These are phyloP conservation scores for Scalopus aquaticus DNA, from an alignment of 2,113 vertebrate species.

Conservation along the genomic window DNA sequence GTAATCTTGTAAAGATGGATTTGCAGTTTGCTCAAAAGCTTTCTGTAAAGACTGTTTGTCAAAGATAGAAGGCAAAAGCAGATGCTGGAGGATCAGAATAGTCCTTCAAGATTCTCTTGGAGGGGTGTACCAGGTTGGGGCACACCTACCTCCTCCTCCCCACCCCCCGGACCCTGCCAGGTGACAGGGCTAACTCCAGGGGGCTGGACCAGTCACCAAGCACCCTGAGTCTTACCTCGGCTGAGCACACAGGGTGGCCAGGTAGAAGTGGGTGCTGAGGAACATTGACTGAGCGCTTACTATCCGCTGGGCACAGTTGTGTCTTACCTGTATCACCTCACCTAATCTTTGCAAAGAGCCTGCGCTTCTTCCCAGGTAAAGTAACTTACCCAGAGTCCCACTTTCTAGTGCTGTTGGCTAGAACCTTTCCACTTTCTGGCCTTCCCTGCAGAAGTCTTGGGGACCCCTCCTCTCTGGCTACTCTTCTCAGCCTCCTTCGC, in stretches of 20 bases:
- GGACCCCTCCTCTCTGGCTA: not conserved
- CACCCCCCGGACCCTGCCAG: not conserved
- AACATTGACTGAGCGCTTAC: not conserved
- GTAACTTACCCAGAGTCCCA: not conserved
- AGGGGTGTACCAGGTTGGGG: not conserved
- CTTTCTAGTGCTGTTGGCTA: not conserved
- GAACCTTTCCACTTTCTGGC: not conserved
- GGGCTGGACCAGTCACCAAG: not conserved
- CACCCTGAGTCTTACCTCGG: not conserved
- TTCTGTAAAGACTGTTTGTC: slow-evolving; percentile 54
- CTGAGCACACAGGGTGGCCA: rapidly evolving
- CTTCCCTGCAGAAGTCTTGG: not conserved
- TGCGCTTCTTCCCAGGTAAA: not conserved
- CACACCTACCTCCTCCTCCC: not conserved
- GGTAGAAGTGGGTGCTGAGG: not conserved
- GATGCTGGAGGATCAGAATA: not conserved
- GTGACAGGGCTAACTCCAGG: not conserved
- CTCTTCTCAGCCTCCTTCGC: not conserved
- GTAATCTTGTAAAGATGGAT: slow-evolving; percentile 65
- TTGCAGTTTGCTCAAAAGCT: slow-evolving; percentile 61
- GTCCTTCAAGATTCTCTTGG: not conserved
- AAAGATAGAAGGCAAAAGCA: slow-evolving; percentile 39
- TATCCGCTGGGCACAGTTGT: too few relatives aligned
- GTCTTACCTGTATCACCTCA: not conserved
- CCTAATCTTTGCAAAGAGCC: not conserved